Base-by-base conservation (phyloP, 2,113 vertebrate species). In the Grammatotria lemairii region DNA sequence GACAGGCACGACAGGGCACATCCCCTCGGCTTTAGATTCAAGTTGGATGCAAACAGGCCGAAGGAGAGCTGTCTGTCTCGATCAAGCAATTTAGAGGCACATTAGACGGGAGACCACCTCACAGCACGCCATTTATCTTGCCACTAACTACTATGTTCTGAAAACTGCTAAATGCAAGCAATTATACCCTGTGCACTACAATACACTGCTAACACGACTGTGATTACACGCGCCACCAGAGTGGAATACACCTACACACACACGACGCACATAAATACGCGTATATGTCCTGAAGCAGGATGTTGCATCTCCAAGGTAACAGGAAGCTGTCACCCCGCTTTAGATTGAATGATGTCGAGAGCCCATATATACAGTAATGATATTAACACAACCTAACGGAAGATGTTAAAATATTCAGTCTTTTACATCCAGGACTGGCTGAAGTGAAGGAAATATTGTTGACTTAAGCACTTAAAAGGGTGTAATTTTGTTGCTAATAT, bases 1-100 rank as follows among this genome's bases (percentile, higher is more conserved):
- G 88, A 91, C 92, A 89, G 83, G 86, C 91, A 91, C 21, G 91
- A 93, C 40, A 63, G 87, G 88, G 70, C 92, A 91, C 85, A 89
- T 90, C 87, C 86, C 63, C 11, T 65, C n/a, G 80, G 79, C 86
- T 90, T 81, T 70, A 40, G 54, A 82, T 83, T n/a, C 5, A 85
- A 83, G 60, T 49, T 81, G 75, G 28, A 90, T 16, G 16, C 31
- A 82, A 65, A 88, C 40, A 65, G 33, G 47, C 49, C 85, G 80
- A 75, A 80, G 83, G 40, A 35, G 51, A 58, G 53, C 58, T 63
- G 87, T 63, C 65, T 91, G 55, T 86, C 84, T 90, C 51, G 70
- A 80, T 87, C 68, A 75, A 85, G 82, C 53, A 79, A 21, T 89
- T 85, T 54, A 87, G 90, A 53, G 51, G 73, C 63, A 84, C 80